phyloP scores from a whole-genome alignment of 2,888 invertebrate genomes.

The Chymomyza caudatula region DNA sequence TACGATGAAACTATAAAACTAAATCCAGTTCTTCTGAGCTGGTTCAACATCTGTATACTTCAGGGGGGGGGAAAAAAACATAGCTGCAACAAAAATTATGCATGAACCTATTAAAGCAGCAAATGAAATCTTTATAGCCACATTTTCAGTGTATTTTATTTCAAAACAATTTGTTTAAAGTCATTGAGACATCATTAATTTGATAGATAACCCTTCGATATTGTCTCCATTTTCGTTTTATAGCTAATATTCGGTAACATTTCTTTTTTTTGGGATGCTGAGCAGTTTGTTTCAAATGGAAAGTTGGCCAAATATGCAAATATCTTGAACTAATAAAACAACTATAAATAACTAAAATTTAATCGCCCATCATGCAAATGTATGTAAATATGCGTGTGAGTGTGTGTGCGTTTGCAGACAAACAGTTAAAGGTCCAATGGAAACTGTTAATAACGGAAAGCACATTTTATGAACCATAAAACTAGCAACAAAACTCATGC shows the following conservation, averaged over 20 bases:
- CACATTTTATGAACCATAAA: constrained; percentile 26
- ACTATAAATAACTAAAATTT: constrained; percentile 3
- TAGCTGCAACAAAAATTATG: background rate
- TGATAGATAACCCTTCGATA: background rate
- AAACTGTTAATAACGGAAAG: constrained; percentile 22
- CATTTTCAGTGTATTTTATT: background rate
- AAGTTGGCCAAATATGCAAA: constrained; percentile 34
- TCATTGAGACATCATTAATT: background rate
- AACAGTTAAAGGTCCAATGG: constrained; percentile 8
- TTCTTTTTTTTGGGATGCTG: constrained; percentile 20
- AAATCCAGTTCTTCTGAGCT: no score
- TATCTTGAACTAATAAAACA: constrained; percentile 4
- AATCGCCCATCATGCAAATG: constrained; percentile 22
- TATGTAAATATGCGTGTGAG: constrained; percentile 19
- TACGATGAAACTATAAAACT: no score
- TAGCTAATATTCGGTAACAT: constrained; percentile 18
- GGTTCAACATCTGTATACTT: background rate
- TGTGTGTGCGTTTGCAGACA: constrained; percentile 19
- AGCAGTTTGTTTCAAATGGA: constrained; percentile 24
- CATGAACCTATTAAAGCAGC: background rate
- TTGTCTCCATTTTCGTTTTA: constrained; percentile 11
- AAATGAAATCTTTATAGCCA: background rate
- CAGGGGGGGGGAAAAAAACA: background rate
- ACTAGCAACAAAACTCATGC: background rate
- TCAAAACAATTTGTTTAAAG: background rate